Percentiles rank a stretch among this genome's conserved stretches.
Evolutionary conservation across 2,888 invertebrate species (phyloP).

Genomic region (Hypselothyrea guttata): DNA sequence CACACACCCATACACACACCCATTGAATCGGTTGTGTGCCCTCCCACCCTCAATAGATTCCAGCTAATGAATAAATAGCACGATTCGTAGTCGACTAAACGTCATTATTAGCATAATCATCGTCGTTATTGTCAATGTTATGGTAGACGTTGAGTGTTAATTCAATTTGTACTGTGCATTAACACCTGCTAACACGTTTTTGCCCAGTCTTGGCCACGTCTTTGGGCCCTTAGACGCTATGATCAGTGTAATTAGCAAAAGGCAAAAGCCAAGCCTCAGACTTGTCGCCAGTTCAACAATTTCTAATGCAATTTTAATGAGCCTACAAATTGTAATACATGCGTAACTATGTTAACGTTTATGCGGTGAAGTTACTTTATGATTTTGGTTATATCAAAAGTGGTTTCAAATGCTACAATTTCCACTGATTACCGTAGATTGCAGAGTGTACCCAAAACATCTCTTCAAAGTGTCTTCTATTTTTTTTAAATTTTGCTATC

Average conservation of each 20-base stretch:
- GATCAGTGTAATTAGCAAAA: slow-evolving; percentile 40
- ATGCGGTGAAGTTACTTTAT: too few species aligned
- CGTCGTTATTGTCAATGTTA: slow-evolving; percentile 10
- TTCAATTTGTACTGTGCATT: slow-evolving; percentile 69
- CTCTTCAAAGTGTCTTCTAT: too few species aligned
- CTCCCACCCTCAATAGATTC: slow-evolving; percentile 14
- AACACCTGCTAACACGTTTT: slow-evolving; percentile 67
- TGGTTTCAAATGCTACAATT: too few species aligned
- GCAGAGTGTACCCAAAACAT: too few species aligned
- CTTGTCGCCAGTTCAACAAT: background rate
- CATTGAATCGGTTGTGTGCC: slow-evolving; percentile 56
- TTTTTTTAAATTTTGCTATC: too few species aligned
- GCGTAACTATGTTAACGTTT: slow-evolving; percentile 1
- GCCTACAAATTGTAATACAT: slow-evolving; percentile 27
- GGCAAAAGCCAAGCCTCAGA: slow-evolving; percentile 3
- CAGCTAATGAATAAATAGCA: slow-evolving; percentile 30
- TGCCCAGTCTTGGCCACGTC: slow-evolving; percentile 30
- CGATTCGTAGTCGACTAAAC: slow-evolving; percentile 7
- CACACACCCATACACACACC: slow-evolving; percentile 26
- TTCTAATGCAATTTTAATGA: slow-evolving; percentile 62
- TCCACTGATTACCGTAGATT: too few species aligned
- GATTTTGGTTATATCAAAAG: too few species aligned
- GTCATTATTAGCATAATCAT: slow-evolving; percentile 26
- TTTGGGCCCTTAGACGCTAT: slow-evolving; percentile 16
- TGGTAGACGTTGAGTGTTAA: slow-evolving; percentile 58